Base-by-base conservation (phyloP, 1,140 invertebrate species). In the Leptopilina boulardi region DNA sequence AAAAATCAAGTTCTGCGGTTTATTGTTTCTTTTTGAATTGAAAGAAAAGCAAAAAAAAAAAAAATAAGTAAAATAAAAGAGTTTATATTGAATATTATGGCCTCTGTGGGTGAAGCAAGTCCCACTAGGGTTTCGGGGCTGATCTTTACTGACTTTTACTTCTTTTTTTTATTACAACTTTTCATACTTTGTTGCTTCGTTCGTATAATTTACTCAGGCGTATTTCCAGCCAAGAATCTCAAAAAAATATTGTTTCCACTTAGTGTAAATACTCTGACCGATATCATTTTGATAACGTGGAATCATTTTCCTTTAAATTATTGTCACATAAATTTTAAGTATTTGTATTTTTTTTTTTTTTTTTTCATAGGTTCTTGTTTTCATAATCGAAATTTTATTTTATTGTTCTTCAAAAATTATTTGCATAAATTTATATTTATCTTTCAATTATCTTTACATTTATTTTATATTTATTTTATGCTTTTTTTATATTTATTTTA, bases 181-280 rank as follows among this genome's bases (percentile, higher is more conserved):
- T 80, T 81, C 70, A 82, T 82, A 80, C 77, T 82, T 84, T 81
- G 80, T 79, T 70, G 79, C 77, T 77, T 78, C 80, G 78, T 76
- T 74, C 80, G 76, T 82, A 75, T 81, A 84, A 82, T 84, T 84
- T 78, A 81, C 81, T 81, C 74, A 82, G 78, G 80, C 79, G 77
- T 81, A 80, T 82, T 81, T 81, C 10, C 10, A 59, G 4, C 10
- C 13, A 59, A 23, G 19, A 56, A 56, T 26, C 21, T 59, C 23
- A 0, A 26, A 59, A 59, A 30, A 26, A 59, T 30, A 23, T 59
- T 30, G 23, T 59, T 59, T 59, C 19, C 56, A 59, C 56, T 26
- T 26, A 30, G 23, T 15, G 21, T 26, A 59, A 59, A 59, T 59
- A 23, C 11, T 2, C 9, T 0, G 9, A 4, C 11, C 13, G 13